These are phyloP conservation scores for Zosterops japonicus DNA, from an alignment of 2,113 vertebrate species.

Conservation along the genomic window DNA sequence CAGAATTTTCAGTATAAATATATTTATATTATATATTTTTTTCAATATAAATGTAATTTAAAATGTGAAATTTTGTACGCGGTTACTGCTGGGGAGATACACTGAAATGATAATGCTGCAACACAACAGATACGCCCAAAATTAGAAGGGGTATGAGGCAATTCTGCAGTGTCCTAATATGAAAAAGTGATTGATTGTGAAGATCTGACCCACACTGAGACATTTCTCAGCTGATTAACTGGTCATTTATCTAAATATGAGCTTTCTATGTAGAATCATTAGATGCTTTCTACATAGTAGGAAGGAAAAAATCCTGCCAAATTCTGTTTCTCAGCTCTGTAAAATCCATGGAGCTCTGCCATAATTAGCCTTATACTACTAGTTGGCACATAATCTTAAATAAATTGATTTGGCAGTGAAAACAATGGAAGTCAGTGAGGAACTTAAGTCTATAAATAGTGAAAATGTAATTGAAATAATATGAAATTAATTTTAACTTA, in stretches of 20 bases:
- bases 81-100: background rate
- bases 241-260: background rate
- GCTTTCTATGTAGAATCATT: background rate
- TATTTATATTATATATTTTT: too few species aligned
- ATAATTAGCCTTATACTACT: background rate
- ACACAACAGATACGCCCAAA: background rate
- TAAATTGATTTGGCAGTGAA: background rate
- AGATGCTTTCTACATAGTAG: background rate
- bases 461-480: background rate
- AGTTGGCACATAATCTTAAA: background rate
- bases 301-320: background rate
- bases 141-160: background rate
- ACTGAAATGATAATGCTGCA: background rate
- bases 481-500: background rate
- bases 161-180: background rate
- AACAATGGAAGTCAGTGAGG: background rate
- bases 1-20: background rate
- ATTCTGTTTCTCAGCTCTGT: background rate
- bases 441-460: background rate
- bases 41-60: background rate
- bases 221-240: background rate
- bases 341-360: background rate
- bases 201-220: background rate
- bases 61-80: background rate
- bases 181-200: background rate